phyloP scores from a whole-genome alignment of 2,797 vertebrate genomes.

The Amblyopsis hoosieri region DNA sequence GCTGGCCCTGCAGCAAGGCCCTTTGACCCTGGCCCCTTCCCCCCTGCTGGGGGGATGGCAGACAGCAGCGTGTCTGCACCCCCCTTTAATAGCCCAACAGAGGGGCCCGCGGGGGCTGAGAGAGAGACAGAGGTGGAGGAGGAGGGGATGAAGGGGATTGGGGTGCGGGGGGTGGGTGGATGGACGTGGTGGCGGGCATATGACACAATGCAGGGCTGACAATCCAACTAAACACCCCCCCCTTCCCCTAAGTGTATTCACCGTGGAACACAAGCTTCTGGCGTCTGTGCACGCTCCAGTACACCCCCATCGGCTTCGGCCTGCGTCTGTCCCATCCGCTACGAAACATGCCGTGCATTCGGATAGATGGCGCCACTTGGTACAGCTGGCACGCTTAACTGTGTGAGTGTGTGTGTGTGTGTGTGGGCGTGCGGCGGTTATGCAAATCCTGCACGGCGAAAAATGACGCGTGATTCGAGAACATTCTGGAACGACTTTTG shows the following conservation, averaged over 20 bases:
- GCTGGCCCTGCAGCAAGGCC: constrained; percentile 63
- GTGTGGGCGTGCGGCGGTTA: neutral
- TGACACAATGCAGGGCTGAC: constrained; percentile 2
- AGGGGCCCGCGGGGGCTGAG: constrained; percentile 57
- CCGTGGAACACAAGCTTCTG: too few relatives aligned
- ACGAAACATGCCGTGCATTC: too few relatives aligned
- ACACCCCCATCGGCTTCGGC: too few relatives aligned
- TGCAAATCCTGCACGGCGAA: too few relatives aligned
- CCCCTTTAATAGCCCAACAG: constrained; percentile 68
- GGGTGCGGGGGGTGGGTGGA: constrained; percentile 22
- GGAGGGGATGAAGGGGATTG: constrained; percentile 31
- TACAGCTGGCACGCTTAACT: neutral
- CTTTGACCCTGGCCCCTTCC: constrained; percentile 74
- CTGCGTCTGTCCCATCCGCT: too few relatives aligned
- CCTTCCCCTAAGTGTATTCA: too few relatives aligned
- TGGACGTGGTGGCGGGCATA: constrained; percentile 55
- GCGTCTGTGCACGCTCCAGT: too few relatives aligned
- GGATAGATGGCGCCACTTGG: constrained; percentile 1
- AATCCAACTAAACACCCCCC: too few relatives aligned
- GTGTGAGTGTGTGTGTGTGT: too few relatives aligned
- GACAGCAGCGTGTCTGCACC: constrained; percentile 65
- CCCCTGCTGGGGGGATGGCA: constrained; percentile 67
- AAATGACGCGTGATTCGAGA: too few relatives aligned
- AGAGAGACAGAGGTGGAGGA: constrained; percentile 36
- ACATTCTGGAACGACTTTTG: too few relatives aligned